phyloP scores from a whole-genome alignment of 2,113 vertebrate species.

The Paracanthobrama guichenoti region DNA sequence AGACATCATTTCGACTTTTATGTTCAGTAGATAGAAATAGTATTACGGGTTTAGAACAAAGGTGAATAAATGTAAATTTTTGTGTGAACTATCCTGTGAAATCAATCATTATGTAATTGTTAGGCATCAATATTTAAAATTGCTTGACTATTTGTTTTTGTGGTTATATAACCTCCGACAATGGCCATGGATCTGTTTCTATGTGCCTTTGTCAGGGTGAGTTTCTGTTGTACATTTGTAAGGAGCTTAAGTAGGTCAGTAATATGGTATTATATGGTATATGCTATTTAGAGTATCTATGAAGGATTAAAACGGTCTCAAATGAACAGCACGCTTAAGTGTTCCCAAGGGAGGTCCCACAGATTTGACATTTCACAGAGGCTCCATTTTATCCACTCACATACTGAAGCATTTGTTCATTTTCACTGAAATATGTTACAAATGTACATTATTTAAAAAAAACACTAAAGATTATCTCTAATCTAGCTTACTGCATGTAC shows the following conservation, averaged over 20 bases:
- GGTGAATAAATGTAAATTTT: no score
- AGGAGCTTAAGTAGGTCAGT: conserved; percentile 23
- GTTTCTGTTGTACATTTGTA: background rate
- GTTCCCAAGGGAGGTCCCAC: conserved; percentile 24
- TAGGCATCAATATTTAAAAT: background rate
- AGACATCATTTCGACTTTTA: no score
- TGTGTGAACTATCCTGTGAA: background rate
- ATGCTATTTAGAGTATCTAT: conserved; percentile 19
- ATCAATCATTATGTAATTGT: background rate
- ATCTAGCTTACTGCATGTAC: background rate
- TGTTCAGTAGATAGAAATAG: no score
- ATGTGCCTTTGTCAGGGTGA: background rate
- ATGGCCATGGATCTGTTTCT: conserved; percentile 3
- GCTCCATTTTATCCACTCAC: conserved; percentile 7
- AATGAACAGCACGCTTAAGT: conserved; percentile 20
- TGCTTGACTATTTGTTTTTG: background rate
- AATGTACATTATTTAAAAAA: background rate
- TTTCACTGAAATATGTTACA: background rate
- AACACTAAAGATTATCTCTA: background rate
- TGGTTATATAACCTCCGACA: background rate
- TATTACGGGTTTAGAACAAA: no score
- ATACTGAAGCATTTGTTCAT: conserved; percentile 4
- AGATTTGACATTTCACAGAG: conserved; percentile 13
- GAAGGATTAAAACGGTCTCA: conserved; percentile 25
- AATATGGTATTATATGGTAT: conserved; percentile 30